Percentiles rank a stretch among this genome's conserved stretches.
These are phyloP conservation scores for Pseudorectes ferrugineus DNA, from an alignment of 2,113 vertebrate species.

Conservation along the genomic window DNA sequence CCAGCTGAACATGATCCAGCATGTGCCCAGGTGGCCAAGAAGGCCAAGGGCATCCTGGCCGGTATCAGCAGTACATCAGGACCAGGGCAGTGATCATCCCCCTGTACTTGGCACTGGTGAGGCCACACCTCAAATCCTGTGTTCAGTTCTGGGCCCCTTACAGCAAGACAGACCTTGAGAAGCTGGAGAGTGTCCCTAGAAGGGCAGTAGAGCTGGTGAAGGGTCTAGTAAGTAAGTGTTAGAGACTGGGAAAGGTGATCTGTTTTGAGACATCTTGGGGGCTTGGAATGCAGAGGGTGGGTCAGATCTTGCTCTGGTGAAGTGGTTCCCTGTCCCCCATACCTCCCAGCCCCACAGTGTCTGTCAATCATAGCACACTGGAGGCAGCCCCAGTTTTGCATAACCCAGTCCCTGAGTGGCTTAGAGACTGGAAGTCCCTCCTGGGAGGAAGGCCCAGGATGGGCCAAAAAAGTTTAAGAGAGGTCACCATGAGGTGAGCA, in stretches of 20 bases:
- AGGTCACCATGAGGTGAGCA: accelerated
- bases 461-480: not conserved
- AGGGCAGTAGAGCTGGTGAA: not conserved
- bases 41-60: not conserved
- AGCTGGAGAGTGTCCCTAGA: accelerated
- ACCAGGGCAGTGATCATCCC: accelerated
- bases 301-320: not conserved
- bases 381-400: not conserved
- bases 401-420: not conserved
- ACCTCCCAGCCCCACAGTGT: not conserved
- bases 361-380: not conserved
- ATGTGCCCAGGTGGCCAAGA: not conserved
- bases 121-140: accelerated
- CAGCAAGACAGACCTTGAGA: not conserved
- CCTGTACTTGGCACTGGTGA: accelerated
- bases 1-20: not conserved
- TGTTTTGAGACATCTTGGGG: accelerated
- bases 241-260: not conserved
- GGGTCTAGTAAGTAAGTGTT: not conserved
- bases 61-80: not conserved
- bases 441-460: not conserved
- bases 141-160: not conserved
- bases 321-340: not conserved
- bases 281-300: not conserved
- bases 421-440: not conserved